Percentiles rank a stretch among this genome's conserved stretches.
These are phyloP conservation scores for Hipparchia sbordonii DNA, from an alignment of 2,888 invertebrate genomes.

Conservation along the genomic window DNA sequence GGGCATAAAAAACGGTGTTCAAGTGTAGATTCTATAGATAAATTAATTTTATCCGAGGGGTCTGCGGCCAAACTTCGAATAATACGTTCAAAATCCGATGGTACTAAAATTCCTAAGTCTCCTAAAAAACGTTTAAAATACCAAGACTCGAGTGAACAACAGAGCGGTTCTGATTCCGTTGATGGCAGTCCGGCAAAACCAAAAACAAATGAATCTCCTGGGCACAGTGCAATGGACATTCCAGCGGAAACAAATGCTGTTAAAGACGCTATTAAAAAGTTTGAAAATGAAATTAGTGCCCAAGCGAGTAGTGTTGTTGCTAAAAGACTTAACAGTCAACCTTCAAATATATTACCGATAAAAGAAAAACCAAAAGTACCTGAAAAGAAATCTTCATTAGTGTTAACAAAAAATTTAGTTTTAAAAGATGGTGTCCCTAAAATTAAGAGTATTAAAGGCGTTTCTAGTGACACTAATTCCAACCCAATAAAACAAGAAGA, in stretches of 20 bases:
- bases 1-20: conserved; percentile 77
- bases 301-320: conserved; percentile 61
- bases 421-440: conserved; percentile 79
- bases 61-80: conserved; percentile 63
- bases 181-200: conserved; percentile 63
- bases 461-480: conserved; percentile 44
- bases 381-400: conserved; percentile 82
- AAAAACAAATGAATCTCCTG: conserved; percentile 41
- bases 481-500: conserved; percentile 47
- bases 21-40: conserved; percentile 76
- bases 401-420: conserved; percentile 79
- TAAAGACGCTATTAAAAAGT: conserved; percentile 75
- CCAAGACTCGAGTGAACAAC: conserved; percentile 63
- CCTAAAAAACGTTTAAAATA: conserved; percentile 70
- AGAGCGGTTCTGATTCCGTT: conserved; percentile 69
- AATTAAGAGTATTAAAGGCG: conserved; percentile 73
- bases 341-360: conserved; percentile 52
- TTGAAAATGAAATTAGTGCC: conserved; percentile 75
- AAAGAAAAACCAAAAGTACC: conserved; percentile 84
- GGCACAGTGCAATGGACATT: conserved; percentile 47
- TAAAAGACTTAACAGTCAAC: conserved; percentile 64
- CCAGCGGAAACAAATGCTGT: conserved; percentile 57
- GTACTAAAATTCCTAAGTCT: conserved; percentile 70
- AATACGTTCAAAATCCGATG: conserved; percentile 76
- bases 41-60: conserved; percentile 59